A percentile compares a stretch with the other conserved stretches of the same genome.
Evolutionary conservation across 2,113 vertebrate species (phyloP).

Genomic region (Prionailurus viverrinus): DNA sequence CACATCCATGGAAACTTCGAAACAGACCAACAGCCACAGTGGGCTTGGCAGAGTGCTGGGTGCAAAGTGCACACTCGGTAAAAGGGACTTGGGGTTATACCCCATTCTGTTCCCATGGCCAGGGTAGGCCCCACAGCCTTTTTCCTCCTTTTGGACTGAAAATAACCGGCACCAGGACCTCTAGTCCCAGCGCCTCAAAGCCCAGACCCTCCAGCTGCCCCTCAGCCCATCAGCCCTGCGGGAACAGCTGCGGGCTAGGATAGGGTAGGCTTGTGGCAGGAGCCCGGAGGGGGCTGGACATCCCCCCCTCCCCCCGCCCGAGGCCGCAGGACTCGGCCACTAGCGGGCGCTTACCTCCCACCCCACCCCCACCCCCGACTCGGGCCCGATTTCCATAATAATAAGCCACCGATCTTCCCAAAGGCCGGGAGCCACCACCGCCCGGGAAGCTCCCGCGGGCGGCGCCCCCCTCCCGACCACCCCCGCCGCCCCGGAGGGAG

Average conservation of each 20-base stretch:
- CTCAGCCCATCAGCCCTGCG: not conserved
- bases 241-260: too few species aligned
- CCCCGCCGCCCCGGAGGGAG: not conserved
- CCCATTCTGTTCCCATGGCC: fast-evolving
- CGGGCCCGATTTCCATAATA: conserved; percentile 80
- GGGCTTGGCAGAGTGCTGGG: not conserved
- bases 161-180: not conserved
- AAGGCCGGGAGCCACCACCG: not conserved
- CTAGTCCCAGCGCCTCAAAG: not conserved
- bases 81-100: not conserved
- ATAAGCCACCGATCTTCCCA: conserved; percentile 75
- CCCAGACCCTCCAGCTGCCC: too few species aligned
- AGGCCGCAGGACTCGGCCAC: fast-evolving
- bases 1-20: not conserved
- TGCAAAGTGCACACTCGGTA: fast-evolving
- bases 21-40: not conserved
- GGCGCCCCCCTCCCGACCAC: not conserved
- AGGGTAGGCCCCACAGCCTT: not conserved
- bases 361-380: too few species aligned
- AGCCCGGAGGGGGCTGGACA: not conserved
- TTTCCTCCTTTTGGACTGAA: not conserved
- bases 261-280: not conserved
- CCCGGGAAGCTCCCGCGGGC: not conserved
- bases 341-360: not conserved
- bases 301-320: not conserved